Percentiles rank a stretch among this genome's conserved stretches.
Conservation (phyloP, 2,888 invertebrate species). For the Pheosia tremula region DNA sequence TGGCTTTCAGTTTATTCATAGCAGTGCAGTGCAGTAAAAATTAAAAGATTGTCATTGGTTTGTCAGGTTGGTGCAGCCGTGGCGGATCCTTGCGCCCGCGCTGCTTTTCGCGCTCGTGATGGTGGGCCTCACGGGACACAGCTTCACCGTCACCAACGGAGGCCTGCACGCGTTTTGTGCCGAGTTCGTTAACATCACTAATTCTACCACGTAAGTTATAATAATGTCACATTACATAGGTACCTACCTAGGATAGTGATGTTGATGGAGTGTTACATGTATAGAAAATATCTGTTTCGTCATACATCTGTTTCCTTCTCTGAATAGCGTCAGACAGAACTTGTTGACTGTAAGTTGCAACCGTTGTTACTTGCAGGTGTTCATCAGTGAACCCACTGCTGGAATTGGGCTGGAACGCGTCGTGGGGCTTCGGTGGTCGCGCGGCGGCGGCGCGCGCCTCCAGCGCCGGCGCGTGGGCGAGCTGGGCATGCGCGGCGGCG, state of each 20-base stretch:
- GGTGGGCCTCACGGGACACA: conserved; percentile 71
- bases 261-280: too few species aligned
- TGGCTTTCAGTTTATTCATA: too few species aligned
- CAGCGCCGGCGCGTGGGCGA: conserved; percentile 66
- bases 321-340: too few species aligned
- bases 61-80: conserved; percentile 65
- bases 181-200: conserved; percentile 64
- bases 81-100: conserved; percentile 74
- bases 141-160: conserved; percentile 66
- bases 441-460: conserved; percentile 62
- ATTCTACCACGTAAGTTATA: conserved; percentile 66
- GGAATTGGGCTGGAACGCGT: conserved; percentile 50
- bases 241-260: too few species aligned
- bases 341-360: too few species aligned
- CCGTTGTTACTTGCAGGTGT: conserved; percentile 49
- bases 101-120: conserved; percentile 67
- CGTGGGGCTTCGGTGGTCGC: conserved; percentile 62
- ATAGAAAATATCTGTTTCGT: too few species aligned
- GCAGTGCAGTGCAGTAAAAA: too few species aligned
- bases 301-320: too few species aligned
- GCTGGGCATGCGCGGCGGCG: conserved; percentile 71
- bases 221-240: too few species aligned
- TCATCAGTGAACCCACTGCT: conserved; percentile 64
- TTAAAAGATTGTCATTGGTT: neutral
- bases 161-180: conserved; percentile 72